A percentile compares a stretch with the other conserved stretches of the same genome.
Conservation (phyloP, 2,888 invertebrate species). For the Eupithecia pulchellata region DNA sequence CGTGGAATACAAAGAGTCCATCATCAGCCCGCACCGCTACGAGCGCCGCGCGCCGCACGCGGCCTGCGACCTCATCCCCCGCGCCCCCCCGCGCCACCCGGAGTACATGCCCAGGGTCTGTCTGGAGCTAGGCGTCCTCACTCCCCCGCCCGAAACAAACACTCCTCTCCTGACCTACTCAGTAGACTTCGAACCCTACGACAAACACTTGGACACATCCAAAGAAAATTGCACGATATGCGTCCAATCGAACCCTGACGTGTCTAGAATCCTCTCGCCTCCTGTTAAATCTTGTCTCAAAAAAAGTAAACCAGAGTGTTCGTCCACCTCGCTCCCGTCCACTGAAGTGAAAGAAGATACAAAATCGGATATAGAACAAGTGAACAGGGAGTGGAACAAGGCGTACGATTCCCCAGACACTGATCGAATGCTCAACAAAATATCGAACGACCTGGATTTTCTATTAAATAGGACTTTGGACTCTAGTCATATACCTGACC, state of each 20-base stretch:
- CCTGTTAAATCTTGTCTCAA: conserved; percentile 81
- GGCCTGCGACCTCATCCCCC: conserved; percentile 77
- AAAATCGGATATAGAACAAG: conserved; percentile 71
- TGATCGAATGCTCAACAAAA: conserved; percentile 91
- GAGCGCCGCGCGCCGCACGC: conserved; percentile 60
- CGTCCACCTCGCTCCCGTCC: conserved; percentile 73
- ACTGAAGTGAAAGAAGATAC: conserved; percentile 64
- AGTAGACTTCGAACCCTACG: conserved; percentile 71
- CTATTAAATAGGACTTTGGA: conserved; percentile 88
- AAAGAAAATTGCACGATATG: conserved; percentile 75
- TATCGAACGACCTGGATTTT: conserved; percentile 93
- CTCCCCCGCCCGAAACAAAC: conserved; percentile 55
- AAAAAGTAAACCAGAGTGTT: conserved; percentile 63
- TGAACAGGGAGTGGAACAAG: conserved; percentile 72
- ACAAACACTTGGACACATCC: conserved; percentile 64
- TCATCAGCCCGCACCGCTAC: conserved; percentile 61
- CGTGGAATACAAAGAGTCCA: conserved; percentile 73
- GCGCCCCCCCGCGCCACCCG: conserved; percentile 52
- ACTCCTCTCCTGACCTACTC: conserved; percentile 67
- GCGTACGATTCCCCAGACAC: conserved; percentile 72
- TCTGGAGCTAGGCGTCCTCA: conserved; percentile 81
- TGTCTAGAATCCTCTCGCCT: conserved; percentile 70
- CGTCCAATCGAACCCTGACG: conserved; percentile 73
- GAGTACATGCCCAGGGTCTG: conserved; percentile 81
- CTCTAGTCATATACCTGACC: conserved; percentile 59